Base-by-base conservation (phyloP, 2,888 invertebrate genomes). In the Apamea epomidion region DNA sequence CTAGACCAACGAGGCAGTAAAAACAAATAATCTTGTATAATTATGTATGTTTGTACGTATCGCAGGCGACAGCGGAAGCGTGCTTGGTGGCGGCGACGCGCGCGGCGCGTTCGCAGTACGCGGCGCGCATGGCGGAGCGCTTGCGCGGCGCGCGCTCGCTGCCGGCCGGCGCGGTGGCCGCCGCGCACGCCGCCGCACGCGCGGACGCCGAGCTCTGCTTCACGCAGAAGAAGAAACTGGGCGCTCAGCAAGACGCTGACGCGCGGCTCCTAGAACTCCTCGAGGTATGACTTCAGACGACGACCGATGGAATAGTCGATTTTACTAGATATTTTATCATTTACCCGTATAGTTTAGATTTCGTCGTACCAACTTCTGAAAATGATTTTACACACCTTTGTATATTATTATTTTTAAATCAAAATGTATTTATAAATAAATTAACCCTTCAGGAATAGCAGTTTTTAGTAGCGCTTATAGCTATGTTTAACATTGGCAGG, bases 51-150 rank as follows among this genome's bases (percentile, higher is more conserved):
- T 65, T 37, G 37, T n/a, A 58, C 12, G 37, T n/a, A 12, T n/a
- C 21, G 18, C n/a, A 91, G 92, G 91, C 90, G 45, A 90, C 90
- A 51, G 86, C 84, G n/a, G 85, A 83, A 12, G 91, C 90, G 21
- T 80, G 85, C 74, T 51, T 90, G 84, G 60, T 76, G 67, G 77
- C 82, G n/a, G 88, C 89, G 4, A 74, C 78, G n/a, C 85, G 87
- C 4, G 85, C 83, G 16, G 87, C 92, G 0, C 87, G 87, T 29
- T 81, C 82, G 12, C 25, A 65, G 69, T 92, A 92, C 80, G 76
- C 79, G 45, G n/a, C 64, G 51, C 67, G 69, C 73, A 90, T 92
- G 92, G 80, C 70, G 95, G 42, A 25, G 51, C 21, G 93, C 94
- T 18, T 70, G 42, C 32, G 74, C 12, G 80, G 71, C 25, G 78